Evolutionary conservation across 2,797 vertebrate genomes (phyloP).

Genomic region (Myotis daubentonii): DNA sequence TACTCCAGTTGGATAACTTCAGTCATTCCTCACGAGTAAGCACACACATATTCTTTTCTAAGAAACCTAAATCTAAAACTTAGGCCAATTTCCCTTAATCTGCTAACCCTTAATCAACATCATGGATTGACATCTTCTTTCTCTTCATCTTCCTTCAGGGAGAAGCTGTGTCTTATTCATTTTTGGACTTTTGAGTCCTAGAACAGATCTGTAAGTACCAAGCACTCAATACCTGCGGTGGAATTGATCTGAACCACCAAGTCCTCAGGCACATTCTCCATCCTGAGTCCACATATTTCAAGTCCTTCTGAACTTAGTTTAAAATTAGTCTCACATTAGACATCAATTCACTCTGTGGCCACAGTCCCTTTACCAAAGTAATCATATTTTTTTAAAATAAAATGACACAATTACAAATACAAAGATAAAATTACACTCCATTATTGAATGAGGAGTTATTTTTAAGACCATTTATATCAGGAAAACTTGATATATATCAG

Average conservation of each 20-base stretch:
- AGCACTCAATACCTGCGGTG: background rate
- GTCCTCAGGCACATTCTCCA: background rate
- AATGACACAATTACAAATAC: background rate
- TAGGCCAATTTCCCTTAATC: background rate
- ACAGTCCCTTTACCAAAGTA: background rate
- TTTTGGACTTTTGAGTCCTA: background rate
- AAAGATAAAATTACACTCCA: background rate
- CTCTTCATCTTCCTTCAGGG: background rate
- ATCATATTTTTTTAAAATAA: background rate
- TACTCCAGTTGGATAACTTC: background rate
- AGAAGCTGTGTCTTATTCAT: background rate
- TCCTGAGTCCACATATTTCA: background rate
- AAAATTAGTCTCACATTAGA: background rate
- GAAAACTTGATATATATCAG: background rate
- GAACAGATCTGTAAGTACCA: background rate
- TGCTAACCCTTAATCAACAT: background rate
- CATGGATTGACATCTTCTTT: background rate
- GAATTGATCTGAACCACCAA: background rate
- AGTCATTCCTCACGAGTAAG: background rate
- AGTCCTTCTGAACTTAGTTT: background rate
- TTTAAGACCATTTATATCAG: background rate
- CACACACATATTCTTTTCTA: background rate
- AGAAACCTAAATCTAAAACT: background rate
- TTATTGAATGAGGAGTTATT: background rate
- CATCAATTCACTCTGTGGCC: background rate